These are phyloP conservation scores for Gallinago paraguaiae DNA, from an alignment of 2,113 vertebrate genomes.

Conservation along the genomic window DNA sequence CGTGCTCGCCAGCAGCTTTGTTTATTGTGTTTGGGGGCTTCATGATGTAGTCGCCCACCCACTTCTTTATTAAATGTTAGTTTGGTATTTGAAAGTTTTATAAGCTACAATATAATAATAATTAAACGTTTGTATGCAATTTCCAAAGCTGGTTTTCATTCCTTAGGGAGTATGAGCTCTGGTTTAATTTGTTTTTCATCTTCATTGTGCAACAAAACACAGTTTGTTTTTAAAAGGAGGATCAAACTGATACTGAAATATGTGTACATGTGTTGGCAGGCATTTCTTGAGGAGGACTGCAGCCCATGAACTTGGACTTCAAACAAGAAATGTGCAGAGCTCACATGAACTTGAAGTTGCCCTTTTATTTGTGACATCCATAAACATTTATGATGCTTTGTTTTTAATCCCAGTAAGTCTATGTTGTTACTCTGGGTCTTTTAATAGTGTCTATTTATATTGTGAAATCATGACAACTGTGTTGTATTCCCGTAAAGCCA, in stretches of 20 bases:
- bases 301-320: conserved; percentile 12
- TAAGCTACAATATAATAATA: not conserved
- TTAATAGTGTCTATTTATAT: conserved; percentile 45
- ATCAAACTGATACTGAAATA: conserved; percentile 29
- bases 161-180: not conserved
- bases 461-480: conserved; percentile 53
- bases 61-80: not conserved
- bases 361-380: conserved; percentile 28
- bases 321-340: conserved; percentile 22
- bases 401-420: conserved; percentile 29
- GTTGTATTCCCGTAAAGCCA: conserved; percentile 4
- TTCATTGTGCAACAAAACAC: conserved; percentile 15
- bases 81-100: conserved; percentile 23
- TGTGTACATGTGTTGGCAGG: conserved; percentile 8
- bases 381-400: conserved; percentile 43
- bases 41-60: not conserved
- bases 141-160: conserved; percentile 20
- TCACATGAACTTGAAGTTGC: conserved; percentile 28
- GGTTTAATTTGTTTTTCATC: conserved; percentile 43
- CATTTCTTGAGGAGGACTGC: not conserved
- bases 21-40: conserved; percentile 31
- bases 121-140: not conserved
- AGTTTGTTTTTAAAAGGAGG: conserved; percentile 29
- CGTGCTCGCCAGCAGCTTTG: not conserved
- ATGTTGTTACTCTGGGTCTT: not conserved